These are phyloP conservation scores for Phyllotreta striolata DNA, from an alignment of 2,888 invertebrate species.

Conservation along the genomic window DNA sequence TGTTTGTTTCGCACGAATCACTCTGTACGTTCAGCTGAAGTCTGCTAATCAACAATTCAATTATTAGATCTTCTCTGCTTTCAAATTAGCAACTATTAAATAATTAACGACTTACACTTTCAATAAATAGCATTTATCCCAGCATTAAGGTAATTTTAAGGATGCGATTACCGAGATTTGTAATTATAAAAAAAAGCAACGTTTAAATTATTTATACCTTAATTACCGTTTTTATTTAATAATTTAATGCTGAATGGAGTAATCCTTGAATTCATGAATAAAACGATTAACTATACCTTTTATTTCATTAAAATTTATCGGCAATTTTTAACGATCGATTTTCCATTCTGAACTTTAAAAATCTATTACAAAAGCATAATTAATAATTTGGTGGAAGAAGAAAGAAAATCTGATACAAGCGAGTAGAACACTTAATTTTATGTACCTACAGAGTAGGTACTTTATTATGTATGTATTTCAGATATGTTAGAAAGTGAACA, in stretches of 20 bases:
- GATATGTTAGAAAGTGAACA: too few relatives aligned
- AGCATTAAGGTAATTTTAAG: conserved; percentile 20
- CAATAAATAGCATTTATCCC: conserved; percentile 23
- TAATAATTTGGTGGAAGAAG: too few relatives aligned
- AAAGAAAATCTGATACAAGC: too few relatives aligned
- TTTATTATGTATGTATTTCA: too few relatives aligned
- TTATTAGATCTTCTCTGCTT: conserved; percentile 19
- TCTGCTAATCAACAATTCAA: conserved; percentile 1
- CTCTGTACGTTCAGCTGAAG: too few relatives aligned
- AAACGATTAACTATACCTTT: conserved; percentile 6
- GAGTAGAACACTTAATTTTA: too few relatives aligned
- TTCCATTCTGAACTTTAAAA: too few relatives aligned
- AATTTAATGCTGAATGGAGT: conserved; percentile 8
- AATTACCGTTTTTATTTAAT: conserved; percentile 25
- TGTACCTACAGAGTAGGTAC: too few relatives aligned
- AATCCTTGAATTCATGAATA: conserved; percentile 23
- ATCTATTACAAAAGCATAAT: too few relatives aligned
- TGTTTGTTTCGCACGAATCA: too few relatives aligned
- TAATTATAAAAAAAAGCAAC: conserved; percentile 18
- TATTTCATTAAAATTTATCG: too few relatives aligned
- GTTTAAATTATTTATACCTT: conserved; percentile 18
- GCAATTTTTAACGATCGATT: too few relatives aligned
- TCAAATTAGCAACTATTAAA: conserved; percentile 24
- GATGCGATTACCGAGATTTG: conserved; percentile 13
- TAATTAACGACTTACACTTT: conserved; percentile 17